phyloP scores from a whole-genome alignment of 2,888 invertebrate genomes.

The Ceraclea dissimilis region DNA sequence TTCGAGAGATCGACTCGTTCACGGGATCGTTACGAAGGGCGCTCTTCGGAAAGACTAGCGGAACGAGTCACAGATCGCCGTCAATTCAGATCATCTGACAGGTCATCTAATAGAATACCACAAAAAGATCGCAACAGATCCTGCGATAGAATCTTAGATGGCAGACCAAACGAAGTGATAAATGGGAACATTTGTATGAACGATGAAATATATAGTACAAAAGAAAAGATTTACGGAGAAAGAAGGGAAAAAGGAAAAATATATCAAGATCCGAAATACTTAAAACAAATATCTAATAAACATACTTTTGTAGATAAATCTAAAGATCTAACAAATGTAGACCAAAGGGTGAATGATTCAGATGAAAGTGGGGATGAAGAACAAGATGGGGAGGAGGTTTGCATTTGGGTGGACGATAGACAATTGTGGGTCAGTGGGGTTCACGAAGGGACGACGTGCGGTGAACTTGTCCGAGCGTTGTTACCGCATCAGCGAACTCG shows the following conservation, averaged over 20 bases:
- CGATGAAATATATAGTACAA: background rate
- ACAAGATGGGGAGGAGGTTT: slow-evolving; percentile 45
- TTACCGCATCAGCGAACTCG: slow-evolving; percentile 45
- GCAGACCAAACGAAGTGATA: background rate
- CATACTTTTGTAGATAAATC: background rate
- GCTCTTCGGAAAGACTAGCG: background rate
- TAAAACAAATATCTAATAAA: background rate
- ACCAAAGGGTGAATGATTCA: background rate
- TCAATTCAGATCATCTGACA: slow-evolving; percentile 4
- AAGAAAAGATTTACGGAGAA: background rate
- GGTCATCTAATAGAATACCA: slow-evolving; percentile 1
- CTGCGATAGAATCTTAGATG: slow-evolving; percentile 3
- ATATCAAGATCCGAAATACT: background rate
- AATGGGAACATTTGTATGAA: background rate
- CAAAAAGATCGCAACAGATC: slow-evolving; percentile 6
- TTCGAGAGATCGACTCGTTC: slow-evolving; percentile 10
- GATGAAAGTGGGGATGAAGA: slow-evolving; percentile 11
- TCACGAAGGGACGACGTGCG: slow-evolving; percentile 67
- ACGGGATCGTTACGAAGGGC: background rate
- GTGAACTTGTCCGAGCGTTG: slow-evolving; percentile 67
- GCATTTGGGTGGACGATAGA: slow-evolving; percentile 68
- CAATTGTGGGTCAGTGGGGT: slow-evolving; percentile 77
- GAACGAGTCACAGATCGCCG: background rate
- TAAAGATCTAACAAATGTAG: background rate
- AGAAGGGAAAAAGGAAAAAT: background rate